Evolutionary conservation across 2,888 invertebrate genomes (phyloP), one percentile per base, ranked within the genome.

Genomic region (Drosophila paramelanica): DNA sequence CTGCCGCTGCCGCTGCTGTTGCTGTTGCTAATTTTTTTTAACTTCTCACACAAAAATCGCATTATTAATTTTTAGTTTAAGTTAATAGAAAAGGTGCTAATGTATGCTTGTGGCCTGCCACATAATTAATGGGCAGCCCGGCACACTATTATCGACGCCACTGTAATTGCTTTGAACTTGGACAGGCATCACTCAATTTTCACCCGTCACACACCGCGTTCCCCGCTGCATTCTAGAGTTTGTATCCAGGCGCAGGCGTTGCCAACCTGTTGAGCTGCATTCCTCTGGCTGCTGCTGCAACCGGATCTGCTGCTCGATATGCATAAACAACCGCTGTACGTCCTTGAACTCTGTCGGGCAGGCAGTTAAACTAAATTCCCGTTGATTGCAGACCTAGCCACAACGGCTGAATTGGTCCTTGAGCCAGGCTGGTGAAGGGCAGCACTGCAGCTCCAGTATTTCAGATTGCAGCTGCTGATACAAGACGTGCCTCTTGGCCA

Each of bases 301-400:
- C 82, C 87, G 81, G 87, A 78, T 75, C 73, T 79, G 60, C 36
- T 72, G 41, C 20, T 60, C n/a, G 43, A 52, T 59, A 49, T 66
- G 58, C 58, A 72, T 61, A 76, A 82, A 81, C 65, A 84, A 86
- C 87, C 89, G 85, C 85, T 86, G 84, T 81, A 62, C 89, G 85
- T 81, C 88, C 88, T 89, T 88, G 89, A 81, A 83, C 79, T 85
- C 67, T 72, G 51, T 50, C 27, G 10, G 67, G 64, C 74, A 58
- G 71, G 77, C 84, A 73, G 81, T 77, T 81, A 79, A 84, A 71
- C 78, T 75, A 71, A 79, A 89, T 79, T 88, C 88, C 88, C 88
- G 89, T 88, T 88, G 79, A 69, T 68, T 79, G 66, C 77, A 65
- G 62, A 74, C 51, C 27, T 13, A 25, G 27, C 27, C 6, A 23